These are phyloP conservation scores for Lanius collurio DNA, from an alignment of 2,113 vertebrate species.

Conservation along the genomic window DNA sequence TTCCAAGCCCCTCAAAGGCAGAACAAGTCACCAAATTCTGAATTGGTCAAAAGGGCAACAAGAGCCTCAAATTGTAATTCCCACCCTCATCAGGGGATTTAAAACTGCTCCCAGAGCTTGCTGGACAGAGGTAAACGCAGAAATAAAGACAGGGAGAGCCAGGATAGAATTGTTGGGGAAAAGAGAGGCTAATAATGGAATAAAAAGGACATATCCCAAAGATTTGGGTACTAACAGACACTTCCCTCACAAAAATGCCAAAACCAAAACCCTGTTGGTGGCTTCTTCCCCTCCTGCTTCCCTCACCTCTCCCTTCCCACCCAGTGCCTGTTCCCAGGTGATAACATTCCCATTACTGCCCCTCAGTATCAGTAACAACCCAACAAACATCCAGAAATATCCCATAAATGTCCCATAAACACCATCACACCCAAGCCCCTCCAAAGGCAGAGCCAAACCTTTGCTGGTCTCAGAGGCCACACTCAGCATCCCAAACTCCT, in stretches of 20 bases:
- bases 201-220: rapidly evolving
- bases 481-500: rapidly evolving
- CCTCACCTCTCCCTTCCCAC: rapidly evolving
- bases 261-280: rapidly evolving
- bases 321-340: rapidly evolving
- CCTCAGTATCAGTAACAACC: too few species aligned
- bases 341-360: too few species aligned
- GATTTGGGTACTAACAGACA: not conserved
- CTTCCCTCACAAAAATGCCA: not conserved
- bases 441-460: not conserved
- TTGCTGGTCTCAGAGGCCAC: rapidly evolving
- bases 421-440: rapidly evolving
- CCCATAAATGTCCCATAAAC: too few species aligned
- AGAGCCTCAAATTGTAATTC: not conserved
- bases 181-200: not conserved
- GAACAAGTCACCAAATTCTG: too few species aligned
- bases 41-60: not conserved
- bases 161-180: not conserved
- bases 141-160: not conserved
- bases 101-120: not conserved
- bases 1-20: not conserved
- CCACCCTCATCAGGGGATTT: not conserved
- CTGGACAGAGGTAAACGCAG: not conserved
- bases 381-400: too few species aligned
- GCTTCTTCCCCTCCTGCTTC: not conserved